phyloP scores from a whole-genome alignment of 2,113 vertebrate genomes.

The Turdus rufiventris region DNA sequence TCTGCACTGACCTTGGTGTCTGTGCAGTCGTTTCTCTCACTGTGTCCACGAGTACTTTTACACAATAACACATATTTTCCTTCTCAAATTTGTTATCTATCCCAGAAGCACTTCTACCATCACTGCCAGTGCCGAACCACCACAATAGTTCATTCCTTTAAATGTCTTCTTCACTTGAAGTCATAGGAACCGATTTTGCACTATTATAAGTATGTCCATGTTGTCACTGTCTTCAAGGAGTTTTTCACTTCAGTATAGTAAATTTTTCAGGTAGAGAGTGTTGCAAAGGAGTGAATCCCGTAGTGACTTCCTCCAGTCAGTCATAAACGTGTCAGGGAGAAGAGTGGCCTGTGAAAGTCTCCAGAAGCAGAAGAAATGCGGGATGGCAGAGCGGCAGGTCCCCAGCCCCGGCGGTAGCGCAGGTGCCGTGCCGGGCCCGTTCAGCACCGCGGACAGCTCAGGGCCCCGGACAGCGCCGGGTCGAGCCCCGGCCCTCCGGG shows the following conservation, averaged over 20 bases:
- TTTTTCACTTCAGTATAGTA: background rate
- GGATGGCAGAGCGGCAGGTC: accelerated
- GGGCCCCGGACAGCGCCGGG: no score
- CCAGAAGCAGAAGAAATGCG: background rate
- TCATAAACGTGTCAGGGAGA: background rate
- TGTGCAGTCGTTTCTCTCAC: background rate
- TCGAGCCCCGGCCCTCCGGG: no score
- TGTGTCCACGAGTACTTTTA: background rate
- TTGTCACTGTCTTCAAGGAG: background rate
- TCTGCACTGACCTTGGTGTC: background rate
- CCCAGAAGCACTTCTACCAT: background rate
- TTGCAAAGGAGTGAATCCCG: background rate
- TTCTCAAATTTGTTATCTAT: background rate
- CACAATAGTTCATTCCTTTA: no score
- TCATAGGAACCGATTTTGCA: background rate
- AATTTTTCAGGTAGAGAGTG: background rate
- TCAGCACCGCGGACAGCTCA: background rate
- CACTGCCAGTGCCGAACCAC: no score
- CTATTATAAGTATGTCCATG: accelerated
- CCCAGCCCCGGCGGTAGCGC: accelerated
- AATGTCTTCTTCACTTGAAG: background rate
- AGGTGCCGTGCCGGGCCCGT: accelerated
- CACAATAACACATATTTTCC: background rate
- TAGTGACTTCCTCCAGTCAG: background rate
- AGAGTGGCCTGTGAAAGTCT: accelerated